Percentiles rank a stretch among this genome's conserved stretches.
Conservation (phyloP, 2,113 vertebrate genomes). For the Menidia beryllina region DNA sequence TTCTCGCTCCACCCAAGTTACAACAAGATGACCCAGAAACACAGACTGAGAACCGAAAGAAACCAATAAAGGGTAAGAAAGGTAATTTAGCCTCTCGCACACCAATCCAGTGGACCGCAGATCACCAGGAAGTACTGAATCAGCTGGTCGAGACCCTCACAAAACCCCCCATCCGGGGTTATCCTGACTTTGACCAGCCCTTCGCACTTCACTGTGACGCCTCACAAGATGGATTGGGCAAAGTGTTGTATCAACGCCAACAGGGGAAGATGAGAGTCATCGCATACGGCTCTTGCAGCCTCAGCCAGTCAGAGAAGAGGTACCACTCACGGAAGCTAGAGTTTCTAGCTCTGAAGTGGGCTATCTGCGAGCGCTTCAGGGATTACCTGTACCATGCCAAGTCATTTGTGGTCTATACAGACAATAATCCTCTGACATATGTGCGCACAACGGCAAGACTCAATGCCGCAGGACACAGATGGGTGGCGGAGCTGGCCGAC, state of each 20-base stretch:
- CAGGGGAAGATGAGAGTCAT: constrained; percentile 11
- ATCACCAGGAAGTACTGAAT: neutral
- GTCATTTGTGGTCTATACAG: neutral
- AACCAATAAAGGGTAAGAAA: neutral
- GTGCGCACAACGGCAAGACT: constrained; percentile 4
- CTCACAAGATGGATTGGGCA: neutral
- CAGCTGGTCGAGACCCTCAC: neutral
- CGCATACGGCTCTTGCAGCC: constrained; percentile 1
- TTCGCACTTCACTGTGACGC: neutral
- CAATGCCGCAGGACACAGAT: neutral
- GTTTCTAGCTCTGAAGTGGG: constrained; percentile 19
- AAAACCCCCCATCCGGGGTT: neutral
- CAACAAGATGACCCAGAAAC: neutral
- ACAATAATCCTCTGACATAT: too few species aligned
- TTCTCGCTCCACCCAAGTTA: neutral
- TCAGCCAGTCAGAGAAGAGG: constrained; percentile 16
- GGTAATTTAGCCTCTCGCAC: neutral
- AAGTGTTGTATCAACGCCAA: neutral
- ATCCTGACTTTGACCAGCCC: neutral
- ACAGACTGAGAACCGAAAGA: neutral
- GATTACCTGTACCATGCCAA: constrained; percentile 12
- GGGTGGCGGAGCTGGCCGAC: neutral
- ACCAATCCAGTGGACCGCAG: constrained; percentile 7
- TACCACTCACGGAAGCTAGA: constrained; percentile 19
- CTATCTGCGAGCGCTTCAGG: constrained; percentile 8